Evolutionary conservation across 2,888 invertebrate genomes (phyloP).

Genomic region (Cantharis rufa): DNA sequence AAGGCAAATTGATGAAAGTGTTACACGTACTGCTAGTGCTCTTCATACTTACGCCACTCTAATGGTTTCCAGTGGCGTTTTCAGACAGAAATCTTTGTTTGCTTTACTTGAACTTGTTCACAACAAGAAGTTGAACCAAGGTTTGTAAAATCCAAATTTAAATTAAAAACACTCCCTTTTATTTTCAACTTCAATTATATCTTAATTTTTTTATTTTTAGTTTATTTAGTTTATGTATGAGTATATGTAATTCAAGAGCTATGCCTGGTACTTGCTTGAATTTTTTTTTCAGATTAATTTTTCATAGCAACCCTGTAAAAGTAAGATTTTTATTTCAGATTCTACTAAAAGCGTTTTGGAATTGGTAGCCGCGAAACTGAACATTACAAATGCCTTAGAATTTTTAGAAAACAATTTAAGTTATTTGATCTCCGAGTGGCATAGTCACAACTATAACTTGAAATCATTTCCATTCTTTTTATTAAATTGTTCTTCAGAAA

Average conservation of each 20-base stretch:
- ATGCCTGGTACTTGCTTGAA: no score
- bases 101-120: constrained; percentile 60
- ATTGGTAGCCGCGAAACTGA: constrained; percentile 40
- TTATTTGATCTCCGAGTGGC: constrained; percentile 57
- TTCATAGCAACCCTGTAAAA: neutral
- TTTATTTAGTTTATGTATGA: no score
- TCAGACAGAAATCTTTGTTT: constrained; percentile 61
- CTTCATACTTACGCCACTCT: constrained; percentile 62
- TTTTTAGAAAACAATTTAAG: constrained; percentile 58
- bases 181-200: no score
- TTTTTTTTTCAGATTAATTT: no score
- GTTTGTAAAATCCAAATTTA: neutral
- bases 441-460: constrained; percentile 38
- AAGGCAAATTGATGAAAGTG: constrained; percentile 62
- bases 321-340: constrained; percentile 14
- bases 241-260: neutral
- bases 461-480: constrained; percentile 52
- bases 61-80: constrained; percentile 58
- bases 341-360: constrained; percentile 26
- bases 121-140: constrained; percentile 57
- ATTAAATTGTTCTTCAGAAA: constrained; percentile 46
- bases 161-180: neutral
- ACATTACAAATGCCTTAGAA: constrained; percentile 41
- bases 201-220: no score
- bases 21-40: constrained; percentile 62